Evolutionary conservation across 2,888 invertebrate species (phyloP).

Genomic region (Bombylius discolor): DNA sequence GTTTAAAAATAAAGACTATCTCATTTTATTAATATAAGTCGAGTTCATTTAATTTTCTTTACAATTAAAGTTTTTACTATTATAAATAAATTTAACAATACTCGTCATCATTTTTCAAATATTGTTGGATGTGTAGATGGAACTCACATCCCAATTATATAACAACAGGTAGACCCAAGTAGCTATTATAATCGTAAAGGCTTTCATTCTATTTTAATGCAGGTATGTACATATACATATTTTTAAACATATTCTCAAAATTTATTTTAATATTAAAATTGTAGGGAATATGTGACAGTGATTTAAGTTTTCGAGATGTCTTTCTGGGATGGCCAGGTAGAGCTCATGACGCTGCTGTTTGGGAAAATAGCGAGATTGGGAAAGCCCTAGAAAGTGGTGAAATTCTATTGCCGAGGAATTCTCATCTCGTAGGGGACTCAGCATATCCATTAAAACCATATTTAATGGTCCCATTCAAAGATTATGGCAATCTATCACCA

Average conservation of each 20-base stretch:
- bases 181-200: constrained; percentile 1
- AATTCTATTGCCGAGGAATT: not conserved
- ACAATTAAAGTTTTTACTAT: too few relatives aligned
- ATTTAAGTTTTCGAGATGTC: not conserved
- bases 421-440: not conserved
- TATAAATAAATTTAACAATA: constrained; percentile 1
- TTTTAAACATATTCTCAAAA: not conserved
- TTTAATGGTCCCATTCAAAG: not conserved
- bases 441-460: not conserved
- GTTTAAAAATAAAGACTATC: too few relatives aligned
- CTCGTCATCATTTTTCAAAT: constrained; percentile 1
- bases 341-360: not conserved
- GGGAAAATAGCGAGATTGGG: not conserved
- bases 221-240: not conserved
- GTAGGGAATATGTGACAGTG: not conserved
- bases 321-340: not conserved
- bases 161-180: not conserved
- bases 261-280: not conserved
- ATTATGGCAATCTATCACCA: not conserved
- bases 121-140: constrained; percentile 1
- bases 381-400: not conserved
- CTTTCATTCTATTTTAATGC: not conserved
- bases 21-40: too few relatives aligned
- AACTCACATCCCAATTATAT: not conserved
- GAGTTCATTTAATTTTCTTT: too few relatives aligned